Evolutionary conservation across 2,888 invertebrate genomes (phyloP).

Genomic region (Erynnis tages): DNA sequence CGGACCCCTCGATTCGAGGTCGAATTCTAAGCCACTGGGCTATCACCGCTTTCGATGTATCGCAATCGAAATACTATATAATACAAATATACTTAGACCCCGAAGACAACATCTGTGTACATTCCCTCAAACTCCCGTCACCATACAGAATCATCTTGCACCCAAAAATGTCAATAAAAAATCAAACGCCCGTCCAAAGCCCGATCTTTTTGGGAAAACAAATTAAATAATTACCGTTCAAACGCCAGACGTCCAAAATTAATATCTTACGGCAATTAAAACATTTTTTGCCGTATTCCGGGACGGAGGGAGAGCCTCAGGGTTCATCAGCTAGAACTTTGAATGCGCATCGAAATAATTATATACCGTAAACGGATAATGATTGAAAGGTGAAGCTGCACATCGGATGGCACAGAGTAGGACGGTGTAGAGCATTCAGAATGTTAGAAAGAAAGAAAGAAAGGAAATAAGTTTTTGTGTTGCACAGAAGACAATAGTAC

Average conservation of each 20-base stretch:
- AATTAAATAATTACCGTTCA: slow-evolving; percentile 28
- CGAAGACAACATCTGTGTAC: too few relatives aligned
- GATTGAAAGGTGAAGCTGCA: slow-evolving; percentile 70
- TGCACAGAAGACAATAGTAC: too few relatives aligned
- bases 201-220: slow-evolving; percentile 21
- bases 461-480: too few relatives aligned
- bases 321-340: slow-evolving; percentile 57
- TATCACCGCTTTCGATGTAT: too few relatives aligned
- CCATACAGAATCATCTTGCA: not conserved
- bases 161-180: slow-evolving; percentile 20
- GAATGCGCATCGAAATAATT: slow-evolving; percentile 75
- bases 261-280: slow-evolving; percentile 71
- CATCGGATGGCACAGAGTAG: slow-evolving; percentile 48
- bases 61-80: too few relatives aligned
- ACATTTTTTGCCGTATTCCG: slow-evolving; percentile 41
- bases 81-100: too few relatives aligned
- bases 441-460: slow-evolving; percentile 5
- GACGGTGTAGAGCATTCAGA: not conserved
- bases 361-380: slow-evolving; percentile 67
- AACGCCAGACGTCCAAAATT: slow-evolving; percentile 44
- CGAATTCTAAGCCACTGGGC: too few relatives aligned
- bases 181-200: slow-evolving; percentile 2
- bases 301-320: slow-evolving; percentile 46
- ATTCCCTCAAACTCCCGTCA: not conserved
- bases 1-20: too few relatives aligned